Evolutionary conservation across 2,888 invertebrate genomes (phyloP).

Genomic region (Halocaridina rubra): DNA sequence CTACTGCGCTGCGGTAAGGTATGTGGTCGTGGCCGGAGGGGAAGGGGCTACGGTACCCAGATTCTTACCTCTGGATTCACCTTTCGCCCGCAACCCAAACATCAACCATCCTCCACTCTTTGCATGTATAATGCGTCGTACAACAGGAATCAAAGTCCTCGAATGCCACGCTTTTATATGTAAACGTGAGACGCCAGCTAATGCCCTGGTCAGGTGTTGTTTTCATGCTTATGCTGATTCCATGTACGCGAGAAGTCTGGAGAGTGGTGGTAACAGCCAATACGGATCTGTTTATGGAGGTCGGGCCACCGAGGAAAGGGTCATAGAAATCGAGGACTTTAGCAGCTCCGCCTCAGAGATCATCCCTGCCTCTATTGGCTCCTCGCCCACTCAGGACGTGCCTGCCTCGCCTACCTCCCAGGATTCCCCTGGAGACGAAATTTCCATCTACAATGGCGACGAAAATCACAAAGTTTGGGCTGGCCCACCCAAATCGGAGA

Average conservation of each 20-base stretch:
- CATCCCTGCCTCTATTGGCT: conserved; percentile 62
- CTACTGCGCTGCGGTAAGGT: conserved; percentile 94
- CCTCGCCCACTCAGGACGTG: conserved; percentile 53
- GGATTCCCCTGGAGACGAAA: conserved; percentile 48
- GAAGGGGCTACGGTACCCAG: conserved; percentile 77
- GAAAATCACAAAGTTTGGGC: conserved; percentile 96
- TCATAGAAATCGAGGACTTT: conserved; percentile 63
- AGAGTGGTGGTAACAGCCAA: conserved; percentile 68
- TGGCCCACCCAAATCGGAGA: conserved; percentile 71
- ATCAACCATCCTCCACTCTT: conserved; percentile 95
- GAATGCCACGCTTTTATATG: conserved; percentile 99
- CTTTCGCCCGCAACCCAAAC: conserved; percentile 91
- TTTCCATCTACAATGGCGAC: conserved; percentile 80
- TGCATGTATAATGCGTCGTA: conserved; percentile 94
- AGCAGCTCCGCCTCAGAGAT: conserved; percentile 60
- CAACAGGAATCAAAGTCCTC: conserved; percentile 95
- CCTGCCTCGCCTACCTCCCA: conserved; percentile 54
- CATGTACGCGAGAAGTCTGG: conserved; percentile 86
- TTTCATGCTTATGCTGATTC: conserved; percentile 98
- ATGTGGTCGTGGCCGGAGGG: conserved; percentile 76
- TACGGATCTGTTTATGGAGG: conserved; percentile 66
- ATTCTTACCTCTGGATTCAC: conserved; percentile 95
- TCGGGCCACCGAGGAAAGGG: conserved; percentile 63
- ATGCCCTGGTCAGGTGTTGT: conserved; percentile 96
- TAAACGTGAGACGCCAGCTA: conserved; percentile 95